A percentile compares a stretch with the other conserved stretches of the same genome.
Conservation (phyloP, 2,113 vertebrate species). For the Festucalex cinctus region DNA sequence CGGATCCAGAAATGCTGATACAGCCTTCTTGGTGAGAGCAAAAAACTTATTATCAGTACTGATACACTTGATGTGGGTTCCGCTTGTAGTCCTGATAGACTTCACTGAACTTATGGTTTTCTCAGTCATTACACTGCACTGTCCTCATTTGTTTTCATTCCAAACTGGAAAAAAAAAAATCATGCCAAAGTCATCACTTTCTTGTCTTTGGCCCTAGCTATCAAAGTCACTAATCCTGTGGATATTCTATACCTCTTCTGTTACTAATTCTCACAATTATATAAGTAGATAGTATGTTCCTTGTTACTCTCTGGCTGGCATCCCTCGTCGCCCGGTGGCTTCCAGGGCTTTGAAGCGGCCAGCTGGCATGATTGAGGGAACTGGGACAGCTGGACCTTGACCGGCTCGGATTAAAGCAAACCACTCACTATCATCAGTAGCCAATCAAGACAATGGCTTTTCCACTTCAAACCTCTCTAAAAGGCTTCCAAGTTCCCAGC, state of each 20-base stretch:
- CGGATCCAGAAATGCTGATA: constrained; percentile 22
- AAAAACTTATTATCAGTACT: constrained; percentile 24
- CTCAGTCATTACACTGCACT: constrained; percentile 14
- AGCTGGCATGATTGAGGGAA: constrained; percentile 51
- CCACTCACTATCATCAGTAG: constrained; percentile 45
- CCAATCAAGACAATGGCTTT: constrained; percentile 51
- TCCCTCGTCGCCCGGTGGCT: constrained; percentile 37
- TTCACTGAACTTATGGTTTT: constrained; percentile 18
- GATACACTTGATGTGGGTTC: constrained; percentile 9
- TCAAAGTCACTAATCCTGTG: constrained; percentile 49
- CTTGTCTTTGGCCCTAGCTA: constrained; percentile 22
- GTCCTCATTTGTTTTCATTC: constrained; percentile 37
- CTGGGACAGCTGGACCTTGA: constrained; percentile 62
- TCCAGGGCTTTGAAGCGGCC: constrained; percentile 36
- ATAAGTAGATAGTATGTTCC: constrained; percentile 29
- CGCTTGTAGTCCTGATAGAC: constrained; percentile 22
- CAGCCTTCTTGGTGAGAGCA: constrained; percentile 21
- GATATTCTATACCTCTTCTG: constrained; percentile 33
- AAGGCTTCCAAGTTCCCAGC: constrained; percentile 43
- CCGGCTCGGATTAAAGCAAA: constrained; percentile 53
- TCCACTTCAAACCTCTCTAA: constrained; percentile 39
- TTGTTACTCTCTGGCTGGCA: constrained; percentile 18
- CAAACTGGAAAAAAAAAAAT: constrained; percentile 18
- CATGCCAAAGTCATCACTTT: constrained; percentile 29
- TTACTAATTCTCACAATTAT: constrained; percentile 36